Conservation (phyloP, 2,797 vertebrate species). For the Jordanella pulchra region DNA sequence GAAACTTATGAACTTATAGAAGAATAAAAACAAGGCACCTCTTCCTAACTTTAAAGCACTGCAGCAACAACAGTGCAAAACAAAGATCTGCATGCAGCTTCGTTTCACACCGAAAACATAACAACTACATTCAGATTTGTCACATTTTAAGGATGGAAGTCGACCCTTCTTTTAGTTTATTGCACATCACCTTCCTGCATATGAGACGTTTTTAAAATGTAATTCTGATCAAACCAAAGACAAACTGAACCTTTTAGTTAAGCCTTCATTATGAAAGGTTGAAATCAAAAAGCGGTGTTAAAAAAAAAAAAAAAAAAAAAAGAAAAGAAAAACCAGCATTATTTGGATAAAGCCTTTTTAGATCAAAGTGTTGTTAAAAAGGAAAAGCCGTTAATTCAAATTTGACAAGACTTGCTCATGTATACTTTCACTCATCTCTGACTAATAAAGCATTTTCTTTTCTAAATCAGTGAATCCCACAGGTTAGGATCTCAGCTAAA, state of each 20-base stretch:
- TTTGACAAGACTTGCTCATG: neutral
- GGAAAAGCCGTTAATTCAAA: neutral
- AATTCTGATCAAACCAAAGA: neutral
- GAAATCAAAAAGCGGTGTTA: conserved; percentile 19
- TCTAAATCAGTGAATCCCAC: neutral
- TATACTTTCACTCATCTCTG: neutral
- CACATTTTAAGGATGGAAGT: conserved; percentile 23
- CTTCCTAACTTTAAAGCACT: conserved; percentile 14
- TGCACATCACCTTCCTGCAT: conserved; percentile 45
- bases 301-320: too few relatives aligned
- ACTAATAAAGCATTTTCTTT: conserved; percentile 2
- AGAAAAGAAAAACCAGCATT: conserved; percentile 9
- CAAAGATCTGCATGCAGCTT: conserved; percentile 32
- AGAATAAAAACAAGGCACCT: conserved; percentile 52
- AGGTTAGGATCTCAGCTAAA: neutral
- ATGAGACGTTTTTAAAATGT: neutral
- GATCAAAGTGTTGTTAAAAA: neutral
- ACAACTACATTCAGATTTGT: conserved; percentile 10
- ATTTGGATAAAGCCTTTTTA: neutral
- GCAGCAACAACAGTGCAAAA: conserved; percentile 48
- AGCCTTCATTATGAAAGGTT: neutral
- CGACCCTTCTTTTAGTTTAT: conserved; percentile 34
- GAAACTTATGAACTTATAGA: conserved; percentile 7
- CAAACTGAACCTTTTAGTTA: neutral
- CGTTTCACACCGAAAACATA: neutral